Conservation (phyloP, 2,113 vertebrate species). For the Coturnix japonica region DNA sequence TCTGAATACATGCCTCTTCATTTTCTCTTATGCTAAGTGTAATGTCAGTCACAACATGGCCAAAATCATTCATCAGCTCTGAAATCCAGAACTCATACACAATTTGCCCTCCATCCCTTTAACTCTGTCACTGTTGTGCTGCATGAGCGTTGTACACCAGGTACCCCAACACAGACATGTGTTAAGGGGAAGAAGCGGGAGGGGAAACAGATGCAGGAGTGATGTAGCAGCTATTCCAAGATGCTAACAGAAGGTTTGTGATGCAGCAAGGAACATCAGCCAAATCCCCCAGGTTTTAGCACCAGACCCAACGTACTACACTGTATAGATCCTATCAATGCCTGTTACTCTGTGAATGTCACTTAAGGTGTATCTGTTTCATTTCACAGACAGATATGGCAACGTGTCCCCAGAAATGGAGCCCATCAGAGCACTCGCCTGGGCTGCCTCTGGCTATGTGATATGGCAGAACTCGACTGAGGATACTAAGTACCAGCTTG, state of each 20-base stretch:
- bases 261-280: accelerated
- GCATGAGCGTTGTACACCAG: accelerated
- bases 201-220: background rate
- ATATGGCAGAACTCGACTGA: conserved; percentile 90
- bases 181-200: accelerated
- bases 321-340: background rate
- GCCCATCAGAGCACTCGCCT: conserved; percentile 83
- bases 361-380: background rate
- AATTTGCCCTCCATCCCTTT: background rate
- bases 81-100: accelerated
- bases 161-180: accelerated
- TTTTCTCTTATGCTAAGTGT: background rate
- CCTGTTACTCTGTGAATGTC: background rate
- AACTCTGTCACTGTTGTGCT: background rate
- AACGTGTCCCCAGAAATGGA: conserved; percentile 82
- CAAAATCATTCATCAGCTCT: background rate
- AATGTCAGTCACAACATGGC: background rate
- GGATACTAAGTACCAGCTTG: conserved; percentile 84
- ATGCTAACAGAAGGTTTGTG: accelerated
- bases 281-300: background rate
- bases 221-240: background rate
- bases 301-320: background rate
- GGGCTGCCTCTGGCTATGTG: conserved; percentile 83
- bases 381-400: conserved; percentile 83
- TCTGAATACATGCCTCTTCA: background rate